These are phyloP conservation scores for Caenorhabditis remanei DNA, from an alignment of 1,140 invertebrate species.

Conservation along the genomic window DNA sequence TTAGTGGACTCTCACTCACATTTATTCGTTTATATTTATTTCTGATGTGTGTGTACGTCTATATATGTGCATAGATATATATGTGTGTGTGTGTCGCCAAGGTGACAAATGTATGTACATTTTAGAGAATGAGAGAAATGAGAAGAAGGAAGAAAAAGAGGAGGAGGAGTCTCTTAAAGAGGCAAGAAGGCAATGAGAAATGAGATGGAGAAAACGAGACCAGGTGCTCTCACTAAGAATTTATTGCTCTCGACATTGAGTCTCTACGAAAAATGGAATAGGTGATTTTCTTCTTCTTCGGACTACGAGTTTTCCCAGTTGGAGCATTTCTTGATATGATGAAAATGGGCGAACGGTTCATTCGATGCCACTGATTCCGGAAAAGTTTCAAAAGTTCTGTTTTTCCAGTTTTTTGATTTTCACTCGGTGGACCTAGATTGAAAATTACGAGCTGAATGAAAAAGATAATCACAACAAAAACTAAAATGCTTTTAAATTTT, in stretches of 20 bases:
- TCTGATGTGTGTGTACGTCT: neutral
- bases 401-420: no score
- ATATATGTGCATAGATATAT: neutral
- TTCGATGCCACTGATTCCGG: no score
- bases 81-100: constrained; percentile 24
- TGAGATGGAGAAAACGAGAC: constrained; percentile 18
- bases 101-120: constrained; percentile 53
- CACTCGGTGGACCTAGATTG: no score
- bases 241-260: constrained; percentile 34
- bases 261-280: neutral
- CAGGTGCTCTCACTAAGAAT: neutral
- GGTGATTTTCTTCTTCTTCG: neutral
- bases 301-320: no score
- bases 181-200: constrained; percentile 4
- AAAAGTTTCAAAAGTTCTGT: no score
- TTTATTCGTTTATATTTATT: neutral
- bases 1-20: neutral
- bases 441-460: no score
- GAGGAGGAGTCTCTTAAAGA: neutral
- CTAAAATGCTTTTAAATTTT: no score
- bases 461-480: no score
- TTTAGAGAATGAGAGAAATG: constrained; percentile 1
- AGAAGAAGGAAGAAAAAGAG: neutral
- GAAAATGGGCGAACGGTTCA: no score
- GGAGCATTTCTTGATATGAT: no score